A percentile compares a stretch with the other conserved stretches of the same genome.
Evolutionary conservation across 2,797 vertebrate genomes (phyloP).

Genomic region (Ctenopoma kingsleyae): DNA sequence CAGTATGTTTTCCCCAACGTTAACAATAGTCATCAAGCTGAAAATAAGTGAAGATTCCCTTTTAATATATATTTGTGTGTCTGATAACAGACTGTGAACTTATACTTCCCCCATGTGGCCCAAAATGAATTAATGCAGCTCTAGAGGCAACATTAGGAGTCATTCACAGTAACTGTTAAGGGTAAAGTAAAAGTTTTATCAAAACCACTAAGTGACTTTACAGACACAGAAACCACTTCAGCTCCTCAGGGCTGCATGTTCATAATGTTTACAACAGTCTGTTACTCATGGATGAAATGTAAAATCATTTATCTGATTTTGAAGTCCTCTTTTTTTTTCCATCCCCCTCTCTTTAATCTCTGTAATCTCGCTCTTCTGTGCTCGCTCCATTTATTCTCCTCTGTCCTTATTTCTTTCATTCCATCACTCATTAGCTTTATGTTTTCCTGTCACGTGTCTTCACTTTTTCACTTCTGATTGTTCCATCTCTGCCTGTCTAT

Average conservation of each 20-base stretch:
- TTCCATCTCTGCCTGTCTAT: slow-evolving; percentile 32
- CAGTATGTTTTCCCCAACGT: too few species aligned
- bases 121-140: not conserved
- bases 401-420: not conserved
- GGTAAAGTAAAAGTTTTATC: too few species aligned
- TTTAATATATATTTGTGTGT: too few species aligned
- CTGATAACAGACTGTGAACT: too few species aligned
- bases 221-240: not conserved
- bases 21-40: too few species aligned
- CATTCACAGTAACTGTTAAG: too few species aligned
- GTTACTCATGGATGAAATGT: slow-evolving; percentile 49
- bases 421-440: not conserved
- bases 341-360: not conserved
- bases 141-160: too few species aligned
- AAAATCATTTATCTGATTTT: slow-evolving; percentile 36
- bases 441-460: slow-evolving; percentile 20
- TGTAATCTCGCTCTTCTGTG: not conserved
- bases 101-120: slow-evolving; percentile 7
- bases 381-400: not conserved
- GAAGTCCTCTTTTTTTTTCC: not conserved
- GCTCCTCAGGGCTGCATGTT: slow-evolving; percentile 37
- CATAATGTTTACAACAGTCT: slow-evolving; percentile 26
- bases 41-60: too few species aligned
- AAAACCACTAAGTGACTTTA: not conserved
- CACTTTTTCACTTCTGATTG: slow-evolving; percentile 20